Evolutionary conservation across 2,113 vertebrate genomes (phyloP).

Genomic region (Scopus umbretta): DNA sequence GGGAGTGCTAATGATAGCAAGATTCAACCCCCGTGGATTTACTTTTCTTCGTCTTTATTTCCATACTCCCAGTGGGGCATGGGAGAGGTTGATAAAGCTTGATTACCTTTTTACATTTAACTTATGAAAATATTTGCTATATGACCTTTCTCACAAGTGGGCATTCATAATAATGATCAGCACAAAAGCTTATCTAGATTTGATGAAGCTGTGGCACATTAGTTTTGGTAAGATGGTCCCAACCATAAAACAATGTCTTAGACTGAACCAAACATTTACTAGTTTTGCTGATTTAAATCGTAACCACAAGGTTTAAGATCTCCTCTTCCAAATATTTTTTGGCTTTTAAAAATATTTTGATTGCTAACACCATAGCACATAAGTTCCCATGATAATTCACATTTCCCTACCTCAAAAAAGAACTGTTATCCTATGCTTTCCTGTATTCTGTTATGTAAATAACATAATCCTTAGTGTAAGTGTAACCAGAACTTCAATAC

Average conservation of each 20-base stretch:
- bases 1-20: background rate
- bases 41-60: background rate
- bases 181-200: background rate
- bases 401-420: background rate
- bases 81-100: background rate
- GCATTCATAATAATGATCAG: background rate
- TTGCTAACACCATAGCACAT: rapidly evolving
- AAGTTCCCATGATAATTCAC: background rate
- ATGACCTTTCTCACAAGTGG: background rate
- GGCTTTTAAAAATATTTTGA: background rate
- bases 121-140: background rate
- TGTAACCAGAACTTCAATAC: background rate
- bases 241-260: background rate
- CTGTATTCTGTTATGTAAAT: background rate
- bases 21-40: background rate
- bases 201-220: background rate
- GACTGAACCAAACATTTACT: background rate
- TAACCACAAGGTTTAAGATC: background rate
- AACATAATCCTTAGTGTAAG: background rate
- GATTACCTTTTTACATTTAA: background rate
- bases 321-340: background rate
- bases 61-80: background rate
- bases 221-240: background rate
- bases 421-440: background rate
- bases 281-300: background rate